phyloP scores from a whole-genome alignment of 1,140 invertebrate species.

The Drosophila hydei region DNA sequence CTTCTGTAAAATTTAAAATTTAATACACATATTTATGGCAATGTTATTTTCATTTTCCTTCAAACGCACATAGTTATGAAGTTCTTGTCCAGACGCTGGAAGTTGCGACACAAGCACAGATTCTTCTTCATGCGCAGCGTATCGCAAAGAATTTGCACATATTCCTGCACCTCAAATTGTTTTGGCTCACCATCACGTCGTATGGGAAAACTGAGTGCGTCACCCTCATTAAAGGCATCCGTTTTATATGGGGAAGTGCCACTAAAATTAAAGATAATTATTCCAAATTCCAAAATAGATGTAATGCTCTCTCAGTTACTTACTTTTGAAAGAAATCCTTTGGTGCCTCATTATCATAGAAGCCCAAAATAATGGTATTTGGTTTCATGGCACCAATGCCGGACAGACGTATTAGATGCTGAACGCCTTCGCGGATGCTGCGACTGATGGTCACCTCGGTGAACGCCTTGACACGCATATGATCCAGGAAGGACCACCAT shows the following conservation, averaged over 20 bases:
- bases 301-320: slow-evolving; percentile 1
- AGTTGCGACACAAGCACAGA: slow-evolving; percentile 96
- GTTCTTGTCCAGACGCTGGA: slow-evolving; percentile 91
- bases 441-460: slow-evolving; percentile 96
- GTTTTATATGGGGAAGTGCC: slow-evolving; percentile 84
- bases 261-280: slow-evolving; percentile 46
- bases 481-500: slow-evolving; percentile 95
- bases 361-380: slow-evolving; percentile 96
- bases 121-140: slow-evolving; percentile 97
- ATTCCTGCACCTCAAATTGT: slow-evolving; percentile 87
- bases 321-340: slow-evolving; percentile 90
- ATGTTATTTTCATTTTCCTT: not conserved
- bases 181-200: slow-evolving; percentile 73
- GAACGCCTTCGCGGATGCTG: slow-evolving; percentile 93
- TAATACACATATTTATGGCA: not conserved
- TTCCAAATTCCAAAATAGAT: slow-evolving; percentile 8
- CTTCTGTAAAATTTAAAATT: slow-evolving; percentile 83
- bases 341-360: slow-evolving; percentile 91
- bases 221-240: slow-evolving; percentile 83
- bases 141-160: slow-evolving; percentile 95
- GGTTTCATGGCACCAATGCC: slow-evolving; percentile 99
- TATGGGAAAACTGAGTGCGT: slow-evolving; percentile 83
- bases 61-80: slow-evolving; percentile 87
- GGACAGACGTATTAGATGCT: slow-evolving; percentile 95
- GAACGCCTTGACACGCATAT: slow-evolving; percentile 97